Evolutionary conservation across 92 coral and sea anemone genomes (phyloP), one percentile per base, ranked within the genome.

Genomic region (Actinostola sp.): DNA sequence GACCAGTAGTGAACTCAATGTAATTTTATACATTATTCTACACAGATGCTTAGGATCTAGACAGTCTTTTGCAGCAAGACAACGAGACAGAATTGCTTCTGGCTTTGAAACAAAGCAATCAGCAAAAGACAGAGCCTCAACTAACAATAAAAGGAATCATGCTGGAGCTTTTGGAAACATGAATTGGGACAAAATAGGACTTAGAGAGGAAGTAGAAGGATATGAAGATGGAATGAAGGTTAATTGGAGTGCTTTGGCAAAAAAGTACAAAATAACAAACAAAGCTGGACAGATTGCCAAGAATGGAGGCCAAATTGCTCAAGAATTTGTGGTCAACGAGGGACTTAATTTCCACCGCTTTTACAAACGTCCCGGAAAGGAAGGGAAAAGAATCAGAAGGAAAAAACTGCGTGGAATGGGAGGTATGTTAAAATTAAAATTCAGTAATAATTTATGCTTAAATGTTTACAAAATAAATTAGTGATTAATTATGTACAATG

Each of bases 281-380:
- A 75, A 43, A 50, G 70, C 42, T 30, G 93, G 93, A 24, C 78
- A 89, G 51, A 46, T 76, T 20, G 92, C 84, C 23, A 81, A 76
- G 80, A 86, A 75, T 54, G 86, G 87, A 19, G 87, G 87, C 1
- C 87, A 86, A 57, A 81, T 80, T 51, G 81, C 81, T 16, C 72
- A 86, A 43, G 81, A 82, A 52, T 82, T 57, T 66, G 63, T 81
- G 15, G 75, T 70, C 15, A 36, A 41, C 10, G 78, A 54, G 41
- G 92, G 88, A 17, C 73, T 59, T 11, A 70, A 87, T 57, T 42
- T 67, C 8, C 87, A 73, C 24, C 49, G 86, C 29, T 87, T 87
- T 50, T 36, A 36, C 21, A 75, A 81, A 58, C 23, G 53, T 10
- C 73, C 41, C 23, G 50, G 59, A 2, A 35, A 60, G 38, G 68